Evolutionary conservation across 2,888 invertebrate genomes (phyloP), one percentile per base, ranked within the genome.

Genomic region (Pycnomerus fuliginosus): DNA sequence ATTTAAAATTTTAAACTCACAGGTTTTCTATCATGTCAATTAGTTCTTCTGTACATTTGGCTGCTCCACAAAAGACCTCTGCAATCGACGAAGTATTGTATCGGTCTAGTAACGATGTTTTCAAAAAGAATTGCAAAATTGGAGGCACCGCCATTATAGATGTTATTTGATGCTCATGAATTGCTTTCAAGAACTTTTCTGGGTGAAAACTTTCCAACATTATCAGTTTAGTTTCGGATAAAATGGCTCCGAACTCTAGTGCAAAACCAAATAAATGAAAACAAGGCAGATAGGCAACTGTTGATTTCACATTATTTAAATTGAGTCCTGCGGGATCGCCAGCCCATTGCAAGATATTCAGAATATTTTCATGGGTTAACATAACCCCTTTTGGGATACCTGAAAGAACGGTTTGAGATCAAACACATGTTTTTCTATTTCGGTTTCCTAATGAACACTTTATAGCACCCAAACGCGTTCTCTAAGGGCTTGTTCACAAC

Each of bases 51-150:
- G n/a, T n/a, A n/a, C n/a, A n/a, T 2, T 2, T 2, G 2, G 33
- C 35, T 3, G 16, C 39, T 20, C 33, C 32, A 36, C 39, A 39
- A 3, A 39, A 16, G 2, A 39, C 16, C n/a, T 39, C 15, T 2
- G 3, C 34, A 17, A 39, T 20, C 2, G 32, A 35, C 1, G 16
- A 17, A 2, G 34, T 2, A 10, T 39, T 22, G 13, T 35, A 39
- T 11, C 20, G n/a, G n/a, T 36, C 10, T 2, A 39, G 3, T 35
- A 34, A n/a, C 2, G 31, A 11, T 3, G 14, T 35, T 20, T 39
- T 34, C 10, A 32, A 16, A 4, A 39, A 11, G 12, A 37, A 37
- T 5, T 11, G 16, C 29, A 37, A 2, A n/a, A 30, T 14, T 2
- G 37, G 8, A 13, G 37, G 37, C 4, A 37, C 37, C 8, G 25